A percentile compares a stretch with the other conserved stretches of the same genome.
phyloP scores from a whole-genome alignment of 2,888 invertebrate genomes.

The Prosapia bicincta region DNA sequence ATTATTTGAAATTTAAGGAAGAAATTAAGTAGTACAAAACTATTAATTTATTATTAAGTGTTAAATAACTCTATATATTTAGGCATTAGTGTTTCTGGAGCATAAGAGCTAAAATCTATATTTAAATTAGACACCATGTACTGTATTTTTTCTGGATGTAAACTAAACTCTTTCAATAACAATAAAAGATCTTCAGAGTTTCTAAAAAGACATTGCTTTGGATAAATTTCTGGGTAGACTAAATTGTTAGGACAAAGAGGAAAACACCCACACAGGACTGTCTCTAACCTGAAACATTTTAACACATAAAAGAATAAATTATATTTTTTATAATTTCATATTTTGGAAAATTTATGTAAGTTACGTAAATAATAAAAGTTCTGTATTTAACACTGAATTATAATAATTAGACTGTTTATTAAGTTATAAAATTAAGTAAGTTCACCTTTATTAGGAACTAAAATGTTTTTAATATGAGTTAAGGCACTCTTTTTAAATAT shows the following conservation, averaged over 20 bases:
- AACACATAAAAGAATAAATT: no score
- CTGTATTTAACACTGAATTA: no score
- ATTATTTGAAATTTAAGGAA: no score
- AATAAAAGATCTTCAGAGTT: conserved; percentile 54
- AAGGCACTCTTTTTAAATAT: no score
- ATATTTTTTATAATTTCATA: no score
- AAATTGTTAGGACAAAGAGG: conserved; percentile 65
- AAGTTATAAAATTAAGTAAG: no score
- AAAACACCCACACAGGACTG: conserved; percentile 64
- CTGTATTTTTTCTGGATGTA: neutral
- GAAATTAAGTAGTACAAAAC: no score
- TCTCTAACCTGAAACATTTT: conserved; percentile 66
- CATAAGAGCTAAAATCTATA: neutral
- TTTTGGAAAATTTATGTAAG: no score
- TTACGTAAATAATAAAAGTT: no score
- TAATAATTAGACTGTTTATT: no score
- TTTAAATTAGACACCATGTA: neutral
- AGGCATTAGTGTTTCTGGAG: neutral
- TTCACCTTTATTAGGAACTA: no score
- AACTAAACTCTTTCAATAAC: neutral
- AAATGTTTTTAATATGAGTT: no score
- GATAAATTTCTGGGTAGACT: conserved; percentile 72
- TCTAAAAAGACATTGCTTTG: conserved; percentile 56
- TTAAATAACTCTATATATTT: neutral
- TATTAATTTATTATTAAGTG: neutral